Conservation (phyloP, 2,888 invertebrate species). For the Ichneumon xanthorius region DNA sequence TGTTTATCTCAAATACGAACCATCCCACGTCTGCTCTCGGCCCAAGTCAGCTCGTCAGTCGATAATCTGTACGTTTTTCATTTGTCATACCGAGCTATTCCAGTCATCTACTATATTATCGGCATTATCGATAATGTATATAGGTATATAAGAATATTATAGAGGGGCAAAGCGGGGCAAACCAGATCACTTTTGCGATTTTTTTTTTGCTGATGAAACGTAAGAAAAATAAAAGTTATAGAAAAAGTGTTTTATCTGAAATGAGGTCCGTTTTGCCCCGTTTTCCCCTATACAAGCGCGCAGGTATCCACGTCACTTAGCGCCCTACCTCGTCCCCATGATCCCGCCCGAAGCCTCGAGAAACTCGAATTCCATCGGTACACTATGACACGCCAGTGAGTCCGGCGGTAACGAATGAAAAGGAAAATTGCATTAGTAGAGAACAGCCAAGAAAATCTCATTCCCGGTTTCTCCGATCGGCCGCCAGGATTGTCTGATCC, state of each 20-base stretch:
- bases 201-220: no score
- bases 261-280: not conserved
- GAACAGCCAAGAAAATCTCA: slow-evolving; percentile 27
- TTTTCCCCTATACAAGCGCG: not conserved
- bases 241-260: not conserved
- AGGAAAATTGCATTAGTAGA: slow-evolving; percentile 62
- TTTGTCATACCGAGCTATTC: no score
- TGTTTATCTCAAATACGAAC: no score
- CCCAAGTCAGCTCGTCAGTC: no score
- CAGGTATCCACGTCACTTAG: not conserved
- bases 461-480: slow-evolving; percentile 16
- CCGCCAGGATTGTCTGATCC: not conserved
- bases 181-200: no score
- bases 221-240: not conserved
- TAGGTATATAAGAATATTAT: no score
- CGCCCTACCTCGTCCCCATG: not conserved
- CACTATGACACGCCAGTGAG: not conserved
- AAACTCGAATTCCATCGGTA: not conserved
- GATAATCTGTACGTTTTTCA: no score
- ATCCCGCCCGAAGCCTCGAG: slow-evolving; percentile 9
- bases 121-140: no score
- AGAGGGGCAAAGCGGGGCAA: no score
- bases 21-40: no score
- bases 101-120: no score
- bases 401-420: slow-evolving; percentile 57